Conservation (phyloP, 2,888 invertebrate genomes). For the Limnephilus lunatus region DNA sequence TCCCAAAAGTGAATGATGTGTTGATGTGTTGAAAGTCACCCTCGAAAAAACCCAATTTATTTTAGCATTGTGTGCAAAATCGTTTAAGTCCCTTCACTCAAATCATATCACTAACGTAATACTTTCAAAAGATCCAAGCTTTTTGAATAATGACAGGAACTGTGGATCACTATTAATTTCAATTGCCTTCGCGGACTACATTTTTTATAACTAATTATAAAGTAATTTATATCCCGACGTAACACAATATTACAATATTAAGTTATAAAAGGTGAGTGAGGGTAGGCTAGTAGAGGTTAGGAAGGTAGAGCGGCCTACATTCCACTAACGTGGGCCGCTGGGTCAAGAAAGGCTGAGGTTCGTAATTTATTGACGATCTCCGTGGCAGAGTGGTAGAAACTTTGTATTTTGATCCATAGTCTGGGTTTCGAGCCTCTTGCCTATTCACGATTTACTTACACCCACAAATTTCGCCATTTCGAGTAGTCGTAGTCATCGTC, state of each 20-base stretch:
- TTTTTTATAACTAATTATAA: background rate
- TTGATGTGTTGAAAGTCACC: background rate
- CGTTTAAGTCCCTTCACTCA: conserved; percentile 2
- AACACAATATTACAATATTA: background rate
- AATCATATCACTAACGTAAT: background rate
- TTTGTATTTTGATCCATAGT: background rate
- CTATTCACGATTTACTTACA: background rate
- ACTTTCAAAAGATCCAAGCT: background rate
- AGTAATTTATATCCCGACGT: background rate
- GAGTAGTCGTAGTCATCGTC: background rate
- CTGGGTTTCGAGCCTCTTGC: background rate
- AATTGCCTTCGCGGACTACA: background rate
- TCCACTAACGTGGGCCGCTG: background rate
- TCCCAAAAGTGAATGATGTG: background rate
- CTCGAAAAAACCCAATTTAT: background rate
- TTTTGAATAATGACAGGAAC: background rate
- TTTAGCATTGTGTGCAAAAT: background rate
- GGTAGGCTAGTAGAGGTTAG: background rate
- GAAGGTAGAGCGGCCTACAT: background rate
- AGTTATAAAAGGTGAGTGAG: background rate
- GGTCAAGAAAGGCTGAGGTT: background rate
- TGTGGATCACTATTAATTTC: background rate
- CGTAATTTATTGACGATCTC: background rate
- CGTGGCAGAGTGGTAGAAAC: background rate
- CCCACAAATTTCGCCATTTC: too few relatives aligned